Percentiles rank a stretch among this genome's conserved stretches.
Evolutionary conservation across 2,113 vertebrate species (phyloP).

Genomic region (Aegotheles bennettii): DNA sequence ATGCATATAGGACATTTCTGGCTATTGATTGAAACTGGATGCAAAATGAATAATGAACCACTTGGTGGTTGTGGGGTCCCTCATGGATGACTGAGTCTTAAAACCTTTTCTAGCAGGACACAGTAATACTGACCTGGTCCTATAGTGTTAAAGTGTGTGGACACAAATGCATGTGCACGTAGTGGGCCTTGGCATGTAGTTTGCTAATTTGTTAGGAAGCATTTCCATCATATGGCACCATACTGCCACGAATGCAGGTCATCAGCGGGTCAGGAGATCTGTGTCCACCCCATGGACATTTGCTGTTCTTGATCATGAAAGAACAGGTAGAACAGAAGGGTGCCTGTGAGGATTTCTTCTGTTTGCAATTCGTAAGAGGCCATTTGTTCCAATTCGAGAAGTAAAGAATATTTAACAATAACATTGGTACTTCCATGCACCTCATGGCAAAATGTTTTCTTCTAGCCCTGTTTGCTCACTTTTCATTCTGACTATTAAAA

Average conservation of each 20-base stretch:
- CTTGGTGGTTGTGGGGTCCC: accelerated
- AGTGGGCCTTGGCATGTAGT: accelerated
- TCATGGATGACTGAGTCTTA: neutral
- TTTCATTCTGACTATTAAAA: neutral
- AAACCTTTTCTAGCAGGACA: neutral
- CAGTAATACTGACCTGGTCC: neutral
- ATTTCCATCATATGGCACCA: neutral
- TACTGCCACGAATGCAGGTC: neutral
- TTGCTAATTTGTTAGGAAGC: neutral
- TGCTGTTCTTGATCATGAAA: neutral
- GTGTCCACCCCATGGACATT: neutral
- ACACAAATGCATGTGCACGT: accelerated
- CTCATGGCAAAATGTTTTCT: neutral
- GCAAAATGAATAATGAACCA: neutral
- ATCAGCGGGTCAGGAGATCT: neutral
- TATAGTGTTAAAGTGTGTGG: too few relatives aligned
- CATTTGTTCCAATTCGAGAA: neutral
- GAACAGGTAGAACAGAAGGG: neutral
- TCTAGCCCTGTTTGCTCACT: neutral
- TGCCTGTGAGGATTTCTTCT: neutral
- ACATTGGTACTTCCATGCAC: neutral
- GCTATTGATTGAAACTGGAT: neutral
- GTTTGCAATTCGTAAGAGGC: neutral
- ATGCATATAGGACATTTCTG: neutral
- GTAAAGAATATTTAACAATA: neutral